Conservation (phyloP, 2,888 invertebrate genomes). For the Atethmia centrago region DNA sequence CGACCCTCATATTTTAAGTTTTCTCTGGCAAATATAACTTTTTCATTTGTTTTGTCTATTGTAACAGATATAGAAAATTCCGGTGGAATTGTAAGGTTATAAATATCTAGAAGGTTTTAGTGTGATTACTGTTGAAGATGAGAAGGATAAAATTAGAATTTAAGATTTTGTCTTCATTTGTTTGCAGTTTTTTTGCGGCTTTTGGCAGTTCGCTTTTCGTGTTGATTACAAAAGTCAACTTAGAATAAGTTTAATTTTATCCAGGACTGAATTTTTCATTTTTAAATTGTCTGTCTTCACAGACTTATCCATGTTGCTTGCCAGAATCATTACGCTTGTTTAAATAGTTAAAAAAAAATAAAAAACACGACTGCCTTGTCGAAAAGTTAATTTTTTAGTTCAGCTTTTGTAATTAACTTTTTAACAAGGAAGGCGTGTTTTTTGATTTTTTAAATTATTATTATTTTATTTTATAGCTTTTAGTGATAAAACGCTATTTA, state of each 20-base stretch:
- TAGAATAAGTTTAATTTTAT: neutral
- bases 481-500: too few species aligned
- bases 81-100: slow-evolving; percentile 23
- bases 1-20: slow-evolving; percentile 69
- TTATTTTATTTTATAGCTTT: too few species aligned
- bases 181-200: too few species aligned
- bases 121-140: slow-evolving; percentile 35
- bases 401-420: too few species aligned
- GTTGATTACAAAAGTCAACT: slow-evolving; percentile 38
- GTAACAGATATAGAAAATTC: slow-evolving; percentile 47
- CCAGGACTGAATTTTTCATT: neutral
- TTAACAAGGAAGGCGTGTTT: too few species aligned
- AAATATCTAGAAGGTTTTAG: slow-evolving; percentile 39
- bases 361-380: too few species aligned
- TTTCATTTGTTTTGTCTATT: slow-evolving; percentile 63
- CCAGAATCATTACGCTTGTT: too few species aligned
- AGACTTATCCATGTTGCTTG: too few species aligned
- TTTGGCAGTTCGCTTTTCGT: slow-evolving; percentile 25
- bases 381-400: too few species aligned
- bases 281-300: too few species aligned
- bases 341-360: too few species aligned
- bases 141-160: slow-evolving; percentile 39
- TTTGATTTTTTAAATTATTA: too few species aligned
- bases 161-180: slow-evolving; percentile 38
- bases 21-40: slow-evolving; percentile 59